Conservation (phyloP, 2,888 invertebrate genomes). For the Watsonalla cultraria region DNA sequence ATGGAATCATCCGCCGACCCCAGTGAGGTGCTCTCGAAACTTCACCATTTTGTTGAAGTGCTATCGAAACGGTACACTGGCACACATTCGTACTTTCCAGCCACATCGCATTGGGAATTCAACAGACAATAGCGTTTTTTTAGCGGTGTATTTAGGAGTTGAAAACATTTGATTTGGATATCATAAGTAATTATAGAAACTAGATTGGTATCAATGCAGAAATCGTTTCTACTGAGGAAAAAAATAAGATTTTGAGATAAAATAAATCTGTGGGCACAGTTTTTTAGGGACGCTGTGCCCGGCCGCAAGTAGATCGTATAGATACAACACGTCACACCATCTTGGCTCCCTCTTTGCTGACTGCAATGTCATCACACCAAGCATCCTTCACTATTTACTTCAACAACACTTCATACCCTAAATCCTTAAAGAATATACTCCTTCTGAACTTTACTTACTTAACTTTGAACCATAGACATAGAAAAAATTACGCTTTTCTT, state of each 20-base stretch:
- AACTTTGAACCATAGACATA: constrained; percentile 1
- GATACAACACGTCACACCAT: constrained; percentile 38
- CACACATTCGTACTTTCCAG: constrained; percentile 20
- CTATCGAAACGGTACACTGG: constrained; percentile 23
- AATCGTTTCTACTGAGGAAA: no score
- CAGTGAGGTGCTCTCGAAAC: constrained; percentile 17
- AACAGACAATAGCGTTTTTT: no score
- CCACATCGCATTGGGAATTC: constrained; percentile 6
- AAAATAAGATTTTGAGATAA: background rate
- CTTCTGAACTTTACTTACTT: no score
- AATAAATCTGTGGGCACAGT: background rate
- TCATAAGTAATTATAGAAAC: no score
- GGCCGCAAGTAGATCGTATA: constrained; percentile 35
- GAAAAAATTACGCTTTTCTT: no score
- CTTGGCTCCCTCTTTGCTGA: constrained; percentile 14
- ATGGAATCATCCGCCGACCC: background rate
- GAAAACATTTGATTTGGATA: no score
- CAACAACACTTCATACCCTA: constrained; percentile 6
- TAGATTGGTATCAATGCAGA: no score
- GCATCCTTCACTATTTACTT: constrained; percentile 17
- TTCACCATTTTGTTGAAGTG: constrained; percentile 29
- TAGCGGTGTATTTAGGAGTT: no score
- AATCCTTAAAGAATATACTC: background rate
- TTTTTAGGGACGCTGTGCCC: constrained; percentile 16
- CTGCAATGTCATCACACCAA: constrained; percentile 19